A percentile compares a stretch with the other conserved stretches of the same genome.
Conservation (phyloP, 2,888 invertebrate genomes). For the Apotomis capreana region DNA sequence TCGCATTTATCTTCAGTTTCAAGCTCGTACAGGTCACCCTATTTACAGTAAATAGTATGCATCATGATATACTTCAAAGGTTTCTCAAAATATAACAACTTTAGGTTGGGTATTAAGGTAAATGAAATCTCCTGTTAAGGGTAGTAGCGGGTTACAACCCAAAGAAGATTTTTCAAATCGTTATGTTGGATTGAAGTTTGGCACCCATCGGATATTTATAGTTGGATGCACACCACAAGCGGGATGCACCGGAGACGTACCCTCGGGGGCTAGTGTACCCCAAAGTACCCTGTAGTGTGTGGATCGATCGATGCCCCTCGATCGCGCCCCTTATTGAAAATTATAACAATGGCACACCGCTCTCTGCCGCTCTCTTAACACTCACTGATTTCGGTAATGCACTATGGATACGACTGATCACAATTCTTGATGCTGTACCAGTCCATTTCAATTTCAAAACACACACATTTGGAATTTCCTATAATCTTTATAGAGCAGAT, state of each 20-base stretch:
- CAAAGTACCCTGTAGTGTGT: constrained; percentile 44
- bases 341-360: constrained; percentile 82
- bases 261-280: constrained; percentile 48
- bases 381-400: constrained; percentile 80
- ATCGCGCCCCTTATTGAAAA: constrained; percentile 83
- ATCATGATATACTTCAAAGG: background rate
- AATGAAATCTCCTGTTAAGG: background rate
- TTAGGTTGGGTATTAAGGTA: background rate
- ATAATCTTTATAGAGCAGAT: too few species aligned
- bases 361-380: constrained; percentile 77
- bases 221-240: constrained; percentile 76
- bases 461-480: too few species aligned
- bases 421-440: background rate
- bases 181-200: constrained; percentile 46
- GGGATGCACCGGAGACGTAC: constrained; percentile 61
- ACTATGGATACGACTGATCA: constrained; percentile 66
- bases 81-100: background rate
- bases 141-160: background rate
- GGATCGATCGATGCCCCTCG: constrained; percentile 81
- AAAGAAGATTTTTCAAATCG: background rate
- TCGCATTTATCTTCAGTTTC: too few species aligned
- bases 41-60: too few species aligned
- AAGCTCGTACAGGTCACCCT: too few species aligned
- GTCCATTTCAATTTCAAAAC: too few species aligned
- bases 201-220: constrained; percentile 70